A percentile compares a stretch with the other conserved stretches of the same genome.
Evolutionary conservation across 2,113 vertebrate genomes (phyloP).

Genomic region (Lophotis ruficrista): DNA sequence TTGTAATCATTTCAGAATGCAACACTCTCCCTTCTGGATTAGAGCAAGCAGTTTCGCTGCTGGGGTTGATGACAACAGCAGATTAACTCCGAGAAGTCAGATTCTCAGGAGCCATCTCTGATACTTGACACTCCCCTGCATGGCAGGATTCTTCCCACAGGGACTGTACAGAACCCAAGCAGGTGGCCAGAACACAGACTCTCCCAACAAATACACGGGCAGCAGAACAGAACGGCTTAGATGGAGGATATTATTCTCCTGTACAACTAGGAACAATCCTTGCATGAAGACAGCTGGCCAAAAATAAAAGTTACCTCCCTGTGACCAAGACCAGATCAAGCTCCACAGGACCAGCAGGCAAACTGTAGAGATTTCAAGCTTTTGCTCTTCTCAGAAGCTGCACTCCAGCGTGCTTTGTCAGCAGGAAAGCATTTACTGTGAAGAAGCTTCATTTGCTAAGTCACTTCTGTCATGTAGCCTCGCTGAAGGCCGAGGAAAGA

Average conservation of each 20-base stretch:
- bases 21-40: neutral
- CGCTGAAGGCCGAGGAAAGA: neutral
- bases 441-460: neutral
- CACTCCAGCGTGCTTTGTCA: neutral
- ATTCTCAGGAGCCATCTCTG: neutral
- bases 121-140: rapidly evolving
- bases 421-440: neutral
- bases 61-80: neutral
- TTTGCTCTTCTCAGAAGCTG: neutral
- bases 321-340: neutral
- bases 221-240: neutral
- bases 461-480: neutral
- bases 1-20: neutral
- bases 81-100: neutral
- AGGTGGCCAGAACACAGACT: neutral
- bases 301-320: neutral
- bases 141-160: neutral
- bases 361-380: neutral
- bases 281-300: neutral
- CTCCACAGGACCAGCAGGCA: neutral
- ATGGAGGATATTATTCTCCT: neutral
- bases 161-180: neutral
- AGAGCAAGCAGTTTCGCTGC: neutral
- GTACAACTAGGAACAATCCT: neutral
- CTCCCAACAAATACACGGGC: neutral